Evolutionary conservation across 2,888 invertebrate genomes (phyloP).

Genomic region (Epirrita christyi): DNA sequence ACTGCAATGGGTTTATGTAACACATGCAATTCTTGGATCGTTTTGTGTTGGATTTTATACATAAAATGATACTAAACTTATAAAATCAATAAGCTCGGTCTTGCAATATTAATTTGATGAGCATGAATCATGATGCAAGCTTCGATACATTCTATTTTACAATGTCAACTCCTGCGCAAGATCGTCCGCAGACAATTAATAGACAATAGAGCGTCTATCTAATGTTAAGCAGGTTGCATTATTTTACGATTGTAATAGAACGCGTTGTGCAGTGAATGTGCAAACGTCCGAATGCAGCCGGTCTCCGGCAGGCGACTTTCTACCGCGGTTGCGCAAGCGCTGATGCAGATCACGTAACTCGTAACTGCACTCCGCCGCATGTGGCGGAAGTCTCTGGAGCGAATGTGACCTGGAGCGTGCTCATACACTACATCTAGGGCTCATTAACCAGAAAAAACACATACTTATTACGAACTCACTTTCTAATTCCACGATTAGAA

Average conservation of each 20-base stretch:
- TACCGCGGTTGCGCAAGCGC: constrained; percentile 76
- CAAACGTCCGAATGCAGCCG: constrained; percentile 74
- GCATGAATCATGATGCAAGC: constrained; percentile 11
- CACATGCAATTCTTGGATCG: constrained; percentile 41
- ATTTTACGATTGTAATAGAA: constrained; percentile 67
- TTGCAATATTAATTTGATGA: constrained; percentile 9
- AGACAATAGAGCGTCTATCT: constrained; percentile 53
- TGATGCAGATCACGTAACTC: constrained; percentile 83
- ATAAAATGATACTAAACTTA: constrained; percentile 2
- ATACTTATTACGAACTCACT: constrained; percentile 24
- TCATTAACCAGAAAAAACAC: constrained; percentile 43
- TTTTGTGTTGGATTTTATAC: constrained; percentile 7
- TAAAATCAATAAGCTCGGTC: neutral
- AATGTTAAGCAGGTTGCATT: constrained; percentile 52
- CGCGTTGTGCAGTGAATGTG: constrained; percentile 65
- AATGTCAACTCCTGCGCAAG: constrained; percentile 39
- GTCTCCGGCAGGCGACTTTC: constrained; percentile 75
- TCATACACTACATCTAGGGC: constrained; percentile 55
- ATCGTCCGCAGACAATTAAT: constrained; percentile 34
- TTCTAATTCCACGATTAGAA: constrained; percentile 32
- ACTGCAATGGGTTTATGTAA: constrained; percentile 56
- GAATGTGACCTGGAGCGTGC: constrained; percentile 68
- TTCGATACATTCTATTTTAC: constrained; percentile 25
- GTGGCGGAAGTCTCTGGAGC: constrained; percentile 79
- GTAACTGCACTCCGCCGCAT: constrained; percentile 75